phyloP scores from a whole-genome alignment of 2,113 vertebrate species.

The Pelobates fuscus region DNA sequence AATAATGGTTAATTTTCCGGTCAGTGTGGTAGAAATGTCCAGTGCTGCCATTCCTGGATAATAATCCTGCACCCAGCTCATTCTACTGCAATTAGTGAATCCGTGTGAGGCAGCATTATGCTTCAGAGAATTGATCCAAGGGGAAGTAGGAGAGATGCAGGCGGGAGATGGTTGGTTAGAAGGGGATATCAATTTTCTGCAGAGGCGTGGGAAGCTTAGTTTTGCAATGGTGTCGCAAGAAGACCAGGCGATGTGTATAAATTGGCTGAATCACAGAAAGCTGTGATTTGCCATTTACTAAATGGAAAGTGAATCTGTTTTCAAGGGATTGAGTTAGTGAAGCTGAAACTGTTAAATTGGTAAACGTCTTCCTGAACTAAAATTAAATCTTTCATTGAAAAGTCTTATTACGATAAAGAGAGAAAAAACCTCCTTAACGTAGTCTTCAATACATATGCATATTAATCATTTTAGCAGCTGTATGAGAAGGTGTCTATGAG shows the following conservation, averaged over 20 bases:
- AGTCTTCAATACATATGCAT: neutral
- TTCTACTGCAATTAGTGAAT: conserved; percentile 8
- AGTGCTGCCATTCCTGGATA: neutral
- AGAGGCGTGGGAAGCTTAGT: conserved; percentile 8
- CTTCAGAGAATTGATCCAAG: neutral
- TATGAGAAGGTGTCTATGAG: neutral
- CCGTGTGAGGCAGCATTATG: conserved; percentile 14
- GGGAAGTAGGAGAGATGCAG: neutral
- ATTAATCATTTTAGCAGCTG: neutral
- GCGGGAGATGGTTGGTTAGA: conserved; percentile 15
- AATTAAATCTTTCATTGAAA: neutral
- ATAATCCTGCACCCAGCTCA: neutral
- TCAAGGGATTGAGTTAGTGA: neutral
- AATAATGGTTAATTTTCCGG: no score
- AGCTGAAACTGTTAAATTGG: conserved; percentile 3
- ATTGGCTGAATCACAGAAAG: conserved; percentile 21
- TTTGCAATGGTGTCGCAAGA: conserved; percentile 2
- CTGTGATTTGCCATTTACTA: neutral
- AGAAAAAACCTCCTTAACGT: neutral
- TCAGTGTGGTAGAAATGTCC: no score
- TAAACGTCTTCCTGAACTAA: neutral
- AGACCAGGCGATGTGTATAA: neutral
- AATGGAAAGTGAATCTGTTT: neutral
- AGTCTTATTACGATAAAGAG: neutral
- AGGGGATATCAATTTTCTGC: conserved; percentile 9